Percentiles rank a stretch among this genome's conserved stretches.
Evolutionary conservation across 1,140 invertebrate species (phyloP).

Genomic region (Drosophila bifasciata): DNA sequence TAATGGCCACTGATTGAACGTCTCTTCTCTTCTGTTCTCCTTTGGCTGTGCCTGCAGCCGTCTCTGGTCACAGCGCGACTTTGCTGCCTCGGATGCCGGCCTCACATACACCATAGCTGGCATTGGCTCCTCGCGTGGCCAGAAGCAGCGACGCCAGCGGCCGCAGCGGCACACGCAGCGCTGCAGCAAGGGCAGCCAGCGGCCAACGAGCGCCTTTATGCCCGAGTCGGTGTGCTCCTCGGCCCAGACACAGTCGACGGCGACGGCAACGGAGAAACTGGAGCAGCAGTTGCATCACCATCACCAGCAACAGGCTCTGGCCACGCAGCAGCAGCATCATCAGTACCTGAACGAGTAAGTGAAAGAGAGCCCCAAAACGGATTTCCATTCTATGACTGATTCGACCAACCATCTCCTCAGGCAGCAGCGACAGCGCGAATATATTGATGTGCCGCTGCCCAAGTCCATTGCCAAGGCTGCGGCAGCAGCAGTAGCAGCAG

Average conservation of each 20-base stretch:
- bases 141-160: conserved; percentile 65
- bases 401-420: conserved; percentile 16
- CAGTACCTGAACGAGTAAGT: conserved; percentile 78
- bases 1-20: conserved; percentile 31
- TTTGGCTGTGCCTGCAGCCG: no score
- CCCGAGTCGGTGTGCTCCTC: conserved; percentile 78
- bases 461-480: conserved; percentile 80
- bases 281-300: conserved; percentile 76
- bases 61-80: conserved; percentile 78
- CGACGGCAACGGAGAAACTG: conserved; percentile 77
- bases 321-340: conserved; percentile 74
- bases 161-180: conserved; percentile 66
- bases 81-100: conserved; percentile 77
- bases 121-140: conserved; percentile 56
- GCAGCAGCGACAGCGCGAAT: conserved; percentile 70
- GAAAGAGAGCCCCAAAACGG: conserved; percentile 24
- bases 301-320: conserved; percentile 72
- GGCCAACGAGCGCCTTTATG: conserved; percentile 72
- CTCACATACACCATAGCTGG: conserved; percentile 78
- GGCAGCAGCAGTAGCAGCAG: conserved; percentile 41
- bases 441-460: conserved; percentile 83
- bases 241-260: conserved; percentile 76
- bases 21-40: neutral
- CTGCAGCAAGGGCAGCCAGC: conserved; percentile 68
- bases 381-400: conserved; percentile 23